Base-by-base conservation (phyloP, 64 coral and sea anemone genomes). In the Exaiptasia diaphana region DNA sequence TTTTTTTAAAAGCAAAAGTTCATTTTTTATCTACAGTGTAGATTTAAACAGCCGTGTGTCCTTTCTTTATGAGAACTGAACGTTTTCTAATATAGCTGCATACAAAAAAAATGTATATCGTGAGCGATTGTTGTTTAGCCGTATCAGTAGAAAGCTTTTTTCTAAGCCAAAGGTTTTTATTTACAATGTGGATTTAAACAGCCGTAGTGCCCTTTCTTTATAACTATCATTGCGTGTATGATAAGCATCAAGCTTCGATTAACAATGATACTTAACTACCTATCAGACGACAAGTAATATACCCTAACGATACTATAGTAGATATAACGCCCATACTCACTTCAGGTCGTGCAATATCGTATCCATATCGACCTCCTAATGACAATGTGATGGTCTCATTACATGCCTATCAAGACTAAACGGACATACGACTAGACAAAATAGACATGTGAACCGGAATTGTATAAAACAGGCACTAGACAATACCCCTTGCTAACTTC, bases 311-410 rank as follows among this genome's bases (percentile, higher is more conserved):
- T 38, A 11, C n/a, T n/a, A n/a, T n/a, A 65, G 9, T 35, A 7
- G 30, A 65, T 28, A 65, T n/a, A n/a, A n/a, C n/a, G n/a, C n/a
- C 61, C 14, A 36, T 18, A 65, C 29, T 65, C 53, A 1, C 14
- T 35, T 65, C 61, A 65, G 30, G 61, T 65, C 61, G 38, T 18
- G 61, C 61, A 20, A 35, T 65, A 65, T 65, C 61, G 26, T 28
- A 65, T 17, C 32, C 61, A 65, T 18, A 13, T 17, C 33, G 18
- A 65, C 61, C 61, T 65, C 32, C 61, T 65, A 65, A 65, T 65
- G 61, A 65, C 30, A 5, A 20, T 35, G 61, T 37, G 61, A 65
- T 65, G 61, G 61, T 13, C 38, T 65, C 61, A 65, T 65, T 65
- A 65, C 38, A 14, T 20, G 20, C 38, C 17, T 35, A 5, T 65